Conservation (phyloP, 2,888 invertebrate species). For the Tribolium freemani region DNA sequence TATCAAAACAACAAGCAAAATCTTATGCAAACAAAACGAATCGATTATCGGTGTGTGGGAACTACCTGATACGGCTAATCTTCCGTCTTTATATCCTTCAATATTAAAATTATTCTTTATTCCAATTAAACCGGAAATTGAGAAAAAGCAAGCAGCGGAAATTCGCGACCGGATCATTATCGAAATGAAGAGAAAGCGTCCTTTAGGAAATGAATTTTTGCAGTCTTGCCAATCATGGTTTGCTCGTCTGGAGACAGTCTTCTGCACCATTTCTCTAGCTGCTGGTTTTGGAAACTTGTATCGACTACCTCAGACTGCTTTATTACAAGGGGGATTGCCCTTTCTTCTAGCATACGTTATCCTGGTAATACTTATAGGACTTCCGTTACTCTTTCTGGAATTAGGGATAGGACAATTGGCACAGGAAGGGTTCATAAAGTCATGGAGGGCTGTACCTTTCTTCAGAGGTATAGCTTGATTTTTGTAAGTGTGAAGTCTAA, state of each 20-base stretch:
- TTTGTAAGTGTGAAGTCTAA: background rate
- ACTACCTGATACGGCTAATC: background rate
- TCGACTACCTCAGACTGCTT: slow-evolving; percentile 73
- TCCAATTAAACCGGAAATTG: slow-evolving; percentile 33
- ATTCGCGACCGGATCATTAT: slow-evolving; percentile 20
- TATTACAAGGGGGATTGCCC: slow-evolving; percentile 73
- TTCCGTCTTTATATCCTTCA: background rate
- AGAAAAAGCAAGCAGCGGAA: slow-evolving; percentile 41
- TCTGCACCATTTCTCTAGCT: slow-evolving; percentile 73
- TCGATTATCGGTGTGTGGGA: background rate
- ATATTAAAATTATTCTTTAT: background rate
- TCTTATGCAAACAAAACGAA: slow-evolving; percentile 8
- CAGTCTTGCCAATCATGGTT: slow-evolving; percentile 66
- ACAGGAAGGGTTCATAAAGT: slow-evolving; percentile 76
- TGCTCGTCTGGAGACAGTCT: slow-evolving; percentile 65
- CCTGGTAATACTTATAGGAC: slow-evolving; percentile 69
- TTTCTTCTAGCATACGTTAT: slow-evolving; percentile 71
- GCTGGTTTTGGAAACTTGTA: slow-evolving; percentile 73
- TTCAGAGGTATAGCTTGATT: slow-evolving; percentile 71
- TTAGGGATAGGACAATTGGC: slow-evolving; percentile 76
- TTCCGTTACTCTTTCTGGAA: slow-evolving; percentile 75
- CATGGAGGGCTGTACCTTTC: slow-evolving; percentile 77
- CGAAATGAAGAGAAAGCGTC: slow-evolving; percentile 38
- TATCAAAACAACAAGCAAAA: background rate
- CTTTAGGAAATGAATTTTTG: slow-evolving; percentile 49